Percentiles rank a stretch among this genome's conserved stretches.
Evolutionary conservation across 2,797 vertebrate genomes (phyloP).

Genomic region (Paramormyrops hopkinsi): DNA sequence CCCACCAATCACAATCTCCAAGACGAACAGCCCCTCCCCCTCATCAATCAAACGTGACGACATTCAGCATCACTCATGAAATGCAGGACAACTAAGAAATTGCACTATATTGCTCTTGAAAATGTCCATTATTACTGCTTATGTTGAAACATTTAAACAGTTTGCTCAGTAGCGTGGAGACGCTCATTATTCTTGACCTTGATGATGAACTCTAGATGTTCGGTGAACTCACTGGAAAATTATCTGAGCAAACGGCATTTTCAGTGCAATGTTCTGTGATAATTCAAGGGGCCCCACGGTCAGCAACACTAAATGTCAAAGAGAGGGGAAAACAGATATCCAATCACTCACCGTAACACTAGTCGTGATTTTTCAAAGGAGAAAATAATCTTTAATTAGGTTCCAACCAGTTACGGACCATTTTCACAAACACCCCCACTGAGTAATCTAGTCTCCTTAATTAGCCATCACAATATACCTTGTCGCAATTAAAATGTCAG

Average conservation of each 20-base stretch:
- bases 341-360: background rate
- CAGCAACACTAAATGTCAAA: conserved; percentile 1
- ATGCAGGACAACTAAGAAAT: background rate
- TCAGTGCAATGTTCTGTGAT: background rate
- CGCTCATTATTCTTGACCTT: background rate
- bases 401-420: background rate
- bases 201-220: background rate
- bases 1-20: background rate
- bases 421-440: background rate
- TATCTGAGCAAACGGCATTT: background rate
- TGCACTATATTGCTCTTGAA: background rate
- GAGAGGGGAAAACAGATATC: background rate
- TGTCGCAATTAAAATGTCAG: conserved; percentile 18
- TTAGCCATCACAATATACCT: background rate
- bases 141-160: background rate
- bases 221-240: background rate
- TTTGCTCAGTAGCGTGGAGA: background rate
- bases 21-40: background rate
- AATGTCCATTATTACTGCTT: background rate
- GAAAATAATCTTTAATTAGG: conserved; percentile 12
- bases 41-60: background rate
- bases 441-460: background rate
- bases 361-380: background rate
- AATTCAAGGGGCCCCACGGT: background rate
- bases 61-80: background rate